phyloP scores from a whole-genome alignment of 2,888 invertebrate genomes.

The Frankliniella fusca region DNA sequence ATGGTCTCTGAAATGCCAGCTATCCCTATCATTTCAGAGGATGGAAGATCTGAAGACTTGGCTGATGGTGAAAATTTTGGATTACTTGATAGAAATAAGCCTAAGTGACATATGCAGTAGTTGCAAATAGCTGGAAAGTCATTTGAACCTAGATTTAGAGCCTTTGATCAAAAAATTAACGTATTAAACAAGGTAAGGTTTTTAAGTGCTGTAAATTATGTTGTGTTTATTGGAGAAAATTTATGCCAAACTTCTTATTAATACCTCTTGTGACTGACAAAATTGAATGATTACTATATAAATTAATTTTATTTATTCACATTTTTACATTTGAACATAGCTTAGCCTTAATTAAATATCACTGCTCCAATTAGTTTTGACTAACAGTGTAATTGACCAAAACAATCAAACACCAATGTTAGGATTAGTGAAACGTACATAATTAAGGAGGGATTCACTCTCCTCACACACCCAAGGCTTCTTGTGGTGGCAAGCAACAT shows the following conservation, averaged over 20 bases:
- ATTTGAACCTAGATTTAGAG: not conserved
- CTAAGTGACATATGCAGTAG: not conserved
- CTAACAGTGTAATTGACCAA: slow-evolving; percentile 8
- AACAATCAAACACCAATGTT: slow-evolving; percentile 62
- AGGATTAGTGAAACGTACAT: slow-evolving; percentile 77
- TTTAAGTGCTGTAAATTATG: no score
- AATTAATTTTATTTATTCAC: slow-evolving; percentile 24
- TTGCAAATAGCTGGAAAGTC: no score
- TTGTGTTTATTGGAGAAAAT: no score
- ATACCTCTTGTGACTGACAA: not conserved
- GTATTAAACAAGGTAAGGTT: not conserved
- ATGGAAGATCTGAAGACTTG: not conserved
- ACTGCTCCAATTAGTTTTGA: slow-evolving; percentile 1
- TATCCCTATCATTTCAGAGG: not conserved
- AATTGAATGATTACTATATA: not conserved
- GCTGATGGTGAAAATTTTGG: not conserved
- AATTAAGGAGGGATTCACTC: slow-evolving; percentile 78
- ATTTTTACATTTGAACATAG: slow-evolving; percentile 19
- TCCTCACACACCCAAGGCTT: slow-evolving; percentile 88
- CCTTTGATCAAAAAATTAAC: not conserved
- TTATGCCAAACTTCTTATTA: no score
- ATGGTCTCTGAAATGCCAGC: slow-evolving; percentile 8
- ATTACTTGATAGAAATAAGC: not conserved
- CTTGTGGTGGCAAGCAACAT: slow-evolving; percentile 85
- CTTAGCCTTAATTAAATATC: slow-evolving; percentile 18